Evolutionary conservation across 2,113 vertebrate species (phyloP).

Genomic region (Cinclus cinclus): DNA sequence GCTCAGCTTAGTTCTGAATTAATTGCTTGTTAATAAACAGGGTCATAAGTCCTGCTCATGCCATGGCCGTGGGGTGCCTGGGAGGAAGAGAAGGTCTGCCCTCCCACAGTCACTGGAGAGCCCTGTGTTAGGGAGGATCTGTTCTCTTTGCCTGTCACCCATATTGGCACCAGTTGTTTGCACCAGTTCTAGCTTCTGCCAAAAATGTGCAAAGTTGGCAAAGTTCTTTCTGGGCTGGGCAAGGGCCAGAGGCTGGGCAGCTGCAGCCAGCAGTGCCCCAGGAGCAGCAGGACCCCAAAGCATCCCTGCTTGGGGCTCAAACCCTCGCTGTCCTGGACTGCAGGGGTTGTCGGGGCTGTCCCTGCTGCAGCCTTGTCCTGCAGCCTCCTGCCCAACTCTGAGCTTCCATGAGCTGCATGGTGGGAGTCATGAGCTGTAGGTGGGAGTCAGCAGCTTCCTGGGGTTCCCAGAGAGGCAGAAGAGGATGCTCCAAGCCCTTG

Average conservation of each 20-base stretch:
- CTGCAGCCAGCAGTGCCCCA: background rate
- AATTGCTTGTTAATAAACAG: background rate
- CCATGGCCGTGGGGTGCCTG: fast-evolving
- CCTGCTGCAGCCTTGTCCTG: background rate
- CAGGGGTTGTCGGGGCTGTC: fast-evolving
- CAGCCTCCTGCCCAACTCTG: background rate
- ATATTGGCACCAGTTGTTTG: background rate
- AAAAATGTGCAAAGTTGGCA: background rate
- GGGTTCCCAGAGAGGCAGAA: background rate
- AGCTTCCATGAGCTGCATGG: fast-evolving
- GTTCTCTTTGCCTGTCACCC: fast-evolving
- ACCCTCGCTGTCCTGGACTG: fast-evolving
- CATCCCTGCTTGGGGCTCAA: background rate
- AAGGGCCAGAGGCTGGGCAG: background rate
- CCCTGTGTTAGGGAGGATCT: background rate
- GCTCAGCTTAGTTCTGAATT: background rate
- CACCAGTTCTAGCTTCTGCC: background rate
- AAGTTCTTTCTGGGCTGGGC: background rate
- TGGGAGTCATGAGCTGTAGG: too few species aligned
- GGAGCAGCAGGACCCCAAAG: fast-evolving
- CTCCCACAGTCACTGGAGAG: background rate
- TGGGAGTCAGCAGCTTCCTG: background rate
- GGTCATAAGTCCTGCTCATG: background rate
- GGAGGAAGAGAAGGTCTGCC: background rate
- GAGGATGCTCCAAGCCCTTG: background rate